Evolutionary conservation across 2,113 vertebrate species (phyloP), one percentile per base, ranked within the genome.

Genomic region (Chaetodon trifascialis): DNA sequence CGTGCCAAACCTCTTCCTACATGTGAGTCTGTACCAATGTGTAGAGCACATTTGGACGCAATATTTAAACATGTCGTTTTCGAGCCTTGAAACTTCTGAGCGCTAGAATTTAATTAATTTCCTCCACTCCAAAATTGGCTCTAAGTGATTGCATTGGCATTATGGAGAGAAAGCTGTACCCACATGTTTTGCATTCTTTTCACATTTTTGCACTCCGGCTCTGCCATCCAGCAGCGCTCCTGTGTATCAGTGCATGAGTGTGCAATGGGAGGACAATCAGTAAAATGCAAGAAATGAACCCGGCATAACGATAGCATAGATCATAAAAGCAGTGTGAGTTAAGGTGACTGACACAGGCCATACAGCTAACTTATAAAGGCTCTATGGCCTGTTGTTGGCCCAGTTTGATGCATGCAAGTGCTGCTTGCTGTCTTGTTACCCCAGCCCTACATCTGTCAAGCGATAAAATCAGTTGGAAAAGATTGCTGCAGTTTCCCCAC

Each of bases 401-500:
- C 9, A 42, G 47, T 82, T 63, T 23, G 58, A 68, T 55, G 56
- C 16, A 64, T 49, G 44, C 5, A 68, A 30, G 54, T 38, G 4
- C 70, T 0, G 16, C 30, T 49, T 25, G 19, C n/a, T 40, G 65
- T 51, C 40, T 69, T 34, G 38, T 86, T 40, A 36, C 42, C 38
- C 47, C 44, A 72, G 58, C 19, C 64, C 63, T 5, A 44, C 74
- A 82, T 84, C 80, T 85, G 71, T 85, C 49, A 55, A 66, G 62
- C 51, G 63, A 79, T 47, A 63, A 90, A 73, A 25, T 23, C 40
- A 64, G 70, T 65, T 81, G 64, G 52, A 69, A 56, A 34, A 71
- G 58, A 73, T 74, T 44, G 52, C 60, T 23, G 7, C 64, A n/a
- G 5, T 86, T 90, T 84, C 60, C 42, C 49, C 76, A 73, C 34